A percentile compares a stretch with the other conserved stretches of the same genome.
Evolutionary conservation across 1,140 invertebrate species (phyloP).

Genomic region (Drosophila pachea): DNA sequence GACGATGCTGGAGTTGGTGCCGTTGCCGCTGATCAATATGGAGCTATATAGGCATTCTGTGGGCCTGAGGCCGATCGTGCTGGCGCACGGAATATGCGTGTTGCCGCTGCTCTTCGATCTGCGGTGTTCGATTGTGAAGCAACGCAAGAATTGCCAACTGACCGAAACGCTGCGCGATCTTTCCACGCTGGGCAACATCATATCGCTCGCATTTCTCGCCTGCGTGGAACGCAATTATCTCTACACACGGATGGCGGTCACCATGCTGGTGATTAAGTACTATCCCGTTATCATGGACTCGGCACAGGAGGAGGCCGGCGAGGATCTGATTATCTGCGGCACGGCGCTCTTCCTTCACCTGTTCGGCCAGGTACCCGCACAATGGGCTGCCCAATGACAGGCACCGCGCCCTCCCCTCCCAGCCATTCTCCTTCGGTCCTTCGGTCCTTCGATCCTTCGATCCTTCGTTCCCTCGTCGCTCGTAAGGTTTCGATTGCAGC

Average conservation of each 20-base stretch:
- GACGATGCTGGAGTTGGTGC: slow-evolving; percentile 52
- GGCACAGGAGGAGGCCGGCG: slow-evolving; percentile 43
- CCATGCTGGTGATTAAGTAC: slow-evolving; percentile 49
- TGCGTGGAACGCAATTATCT: slow-evolving; percentile 42
- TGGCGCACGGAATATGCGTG: slow-evolving; percentile 54
- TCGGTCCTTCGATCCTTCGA: no score
- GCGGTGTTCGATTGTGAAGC: slow-evolving; percentile 29
- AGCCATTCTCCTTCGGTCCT: neutral
- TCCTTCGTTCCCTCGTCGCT: no score
- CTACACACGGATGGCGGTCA: slow-evolving; percentile 56
- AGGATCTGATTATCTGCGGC: slow-evolving; percentile 56
- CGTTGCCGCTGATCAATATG: slow-evolving; percentile 63
- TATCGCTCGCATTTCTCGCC: slow-evolving; percentile 59
- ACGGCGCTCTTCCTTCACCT: slow-evolving; percentile 50
- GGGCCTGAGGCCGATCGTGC: slow-evolving; percentile 35
- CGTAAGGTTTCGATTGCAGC: slow-evolving; percentile 47
- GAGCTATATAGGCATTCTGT: slow-evolving; percentile 51
- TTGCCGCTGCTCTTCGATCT: slow-evolving; percentile 57
- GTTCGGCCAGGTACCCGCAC: slow-evolving; percentile 22
- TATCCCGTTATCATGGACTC: slow-evolving; percentile 48
- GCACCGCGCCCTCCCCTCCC: neutral
- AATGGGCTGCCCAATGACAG: neutral
- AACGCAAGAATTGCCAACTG: slow-evolving; percentile 37
- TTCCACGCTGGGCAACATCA: slow-evolving; percentile 57
- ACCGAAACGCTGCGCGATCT: slow-evolving; percentile 57